Conservation (phyloP, 2,888 invertebrate species). For the Neoitamus cyanurus region DNA sequence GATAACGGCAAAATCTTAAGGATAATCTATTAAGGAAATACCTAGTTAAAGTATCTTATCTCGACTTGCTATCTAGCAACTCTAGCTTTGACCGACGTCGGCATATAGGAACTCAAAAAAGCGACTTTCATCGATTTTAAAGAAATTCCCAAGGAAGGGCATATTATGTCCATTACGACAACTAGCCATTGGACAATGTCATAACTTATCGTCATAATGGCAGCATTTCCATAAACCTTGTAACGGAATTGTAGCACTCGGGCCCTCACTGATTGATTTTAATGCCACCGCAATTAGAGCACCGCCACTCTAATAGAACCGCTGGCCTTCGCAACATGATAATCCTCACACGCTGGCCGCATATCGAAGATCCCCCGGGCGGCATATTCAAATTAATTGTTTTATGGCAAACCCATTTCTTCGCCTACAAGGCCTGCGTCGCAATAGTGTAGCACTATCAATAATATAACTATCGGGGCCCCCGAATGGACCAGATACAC, state of each 20-base stretch:
- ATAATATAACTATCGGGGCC: neutral
- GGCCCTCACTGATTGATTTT: neutral
- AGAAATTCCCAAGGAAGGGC: neutral
- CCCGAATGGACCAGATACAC: neutral
- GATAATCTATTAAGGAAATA: no score
- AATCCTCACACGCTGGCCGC: neutral
- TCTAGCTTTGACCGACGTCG: no score
- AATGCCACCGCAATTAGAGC: neutral
- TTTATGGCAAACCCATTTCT: neutral
- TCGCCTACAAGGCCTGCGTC: neutral
- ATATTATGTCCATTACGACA: neutral
- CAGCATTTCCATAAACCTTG: neutral
- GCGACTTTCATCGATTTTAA: no score
- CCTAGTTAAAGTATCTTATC: no score
- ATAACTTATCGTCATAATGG: neutral
- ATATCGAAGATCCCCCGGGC: neutral
- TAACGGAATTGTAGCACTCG: neutral
- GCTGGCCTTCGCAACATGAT: neutral
- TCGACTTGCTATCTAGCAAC: no score
- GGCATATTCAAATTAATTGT: neutral
- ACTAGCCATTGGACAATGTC: neutral
- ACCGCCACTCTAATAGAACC: neutral
- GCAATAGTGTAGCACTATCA: neutral
- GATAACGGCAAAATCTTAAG: no score
- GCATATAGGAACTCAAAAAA: no score